Percentiles rank a stretch among this genome's conserved stretches.
Conservation (phyloP, 2,113 vertebrate species). For the Vulpes vulpes region DNA sequence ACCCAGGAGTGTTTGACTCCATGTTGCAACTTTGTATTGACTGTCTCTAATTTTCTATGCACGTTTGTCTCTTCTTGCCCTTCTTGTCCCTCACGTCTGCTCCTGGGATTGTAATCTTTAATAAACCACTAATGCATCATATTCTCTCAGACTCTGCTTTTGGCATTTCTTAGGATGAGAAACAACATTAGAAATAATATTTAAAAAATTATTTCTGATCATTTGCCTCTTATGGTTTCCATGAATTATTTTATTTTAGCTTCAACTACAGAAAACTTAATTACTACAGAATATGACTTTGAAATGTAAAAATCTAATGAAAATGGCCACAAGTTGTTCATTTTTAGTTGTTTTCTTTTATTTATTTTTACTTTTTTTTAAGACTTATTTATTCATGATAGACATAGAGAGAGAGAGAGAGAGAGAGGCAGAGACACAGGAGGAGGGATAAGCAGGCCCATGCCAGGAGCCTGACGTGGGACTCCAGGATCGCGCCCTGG, state of each 20-base stretch:
- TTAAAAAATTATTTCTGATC: background rate
- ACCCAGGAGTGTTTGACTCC: background rate
- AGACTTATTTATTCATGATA: too few relatives aligned
- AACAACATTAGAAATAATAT: background rate
- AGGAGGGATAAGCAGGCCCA: too few relatives aligned
- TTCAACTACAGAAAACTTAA: background rate
- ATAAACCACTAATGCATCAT: background rate
- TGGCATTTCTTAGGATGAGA: background rate
- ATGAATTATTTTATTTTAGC: background rate
- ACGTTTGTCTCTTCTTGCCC: background rate
- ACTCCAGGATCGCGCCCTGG: too few relatives aligned
- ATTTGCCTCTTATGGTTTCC: background rate
- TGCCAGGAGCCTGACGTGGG: too few relatives aligned
- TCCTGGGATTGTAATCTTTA: background rate
- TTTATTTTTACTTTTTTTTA: too few relatives aligned
- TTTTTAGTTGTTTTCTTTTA: conserved; percentile 28
- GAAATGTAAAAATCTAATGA: background rate
- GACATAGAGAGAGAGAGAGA: too few relatives aligned
- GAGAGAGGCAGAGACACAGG: too few relatives aligned
- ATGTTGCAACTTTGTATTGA: background rate
- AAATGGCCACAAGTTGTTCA: background rate
- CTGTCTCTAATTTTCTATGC: background rate
- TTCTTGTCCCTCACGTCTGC: background rate
- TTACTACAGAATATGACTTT: background rate
- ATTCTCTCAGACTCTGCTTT: conserved; percentile 3